Conservation (phyloP, 2,797 vertebrate genomes). For the Chrosomus eos region DNA sequence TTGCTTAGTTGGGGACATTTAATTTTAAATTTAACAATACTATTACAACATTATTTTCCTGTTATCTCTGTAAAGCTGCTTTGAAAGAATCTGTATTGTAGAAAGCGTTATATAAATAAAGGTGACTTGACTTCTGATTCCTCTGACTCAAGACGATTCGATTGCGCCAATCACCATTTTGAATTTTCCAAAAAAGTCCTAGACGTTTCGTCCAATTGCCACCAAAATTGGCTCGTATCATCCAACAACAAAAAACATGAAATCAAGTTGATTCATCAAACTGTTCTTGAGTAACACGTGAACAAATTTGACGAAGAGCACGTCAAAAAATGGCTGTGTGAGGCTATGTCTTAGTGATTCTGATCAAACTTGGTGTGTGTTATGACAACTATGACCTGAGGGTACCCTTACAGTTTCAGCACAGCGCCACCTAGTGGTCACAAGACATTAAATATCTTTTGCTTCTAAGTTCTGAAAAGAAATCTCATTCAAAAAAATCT, state of each 20-base stretch:
- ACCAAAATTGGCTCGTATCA: not conserved
- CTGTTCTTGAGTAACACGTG: not conserved
- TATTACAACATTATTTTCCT: too few species aligned
- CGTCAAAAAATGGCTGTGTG: not conserved
- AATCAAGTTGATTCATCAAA: not conserved
- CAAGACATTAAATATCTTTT: too few species aligned
- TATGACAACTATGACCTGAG: not conserved
- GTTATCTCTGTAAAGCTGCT: too few species aligned
- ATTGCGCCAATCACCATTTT: not conserved
- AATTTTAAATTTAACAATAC: too few species aligned
- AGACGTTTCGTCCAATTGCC: not conserved
- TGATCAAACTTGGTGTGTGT: not conserved
- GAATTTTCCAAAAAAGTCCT: not conserved
- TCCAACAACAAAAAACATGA: not conserved
- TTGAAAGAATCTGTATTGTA: too few species aligned
- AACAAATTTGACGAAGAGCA: not conserved
- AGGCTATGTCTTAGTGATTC: not conserved
- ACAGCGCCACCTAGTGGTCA: too few species aligned
- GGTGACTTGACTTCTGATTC: too few species aligned
- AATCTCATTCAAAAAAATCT: too few species aligned
- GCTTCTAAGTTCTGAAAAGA: too few species aligned
- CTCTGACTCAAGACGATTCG: not conserved
- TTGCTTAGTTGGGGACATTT: too few species aligned
- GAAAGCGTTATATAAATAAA: too few species aligned
- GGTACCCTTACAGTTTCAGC: too few species aligned